Evolutionary conservation across 2,113 vertebrate species (phyloP).

Genomic region (Phrynocephalus versicolor): DNA sequence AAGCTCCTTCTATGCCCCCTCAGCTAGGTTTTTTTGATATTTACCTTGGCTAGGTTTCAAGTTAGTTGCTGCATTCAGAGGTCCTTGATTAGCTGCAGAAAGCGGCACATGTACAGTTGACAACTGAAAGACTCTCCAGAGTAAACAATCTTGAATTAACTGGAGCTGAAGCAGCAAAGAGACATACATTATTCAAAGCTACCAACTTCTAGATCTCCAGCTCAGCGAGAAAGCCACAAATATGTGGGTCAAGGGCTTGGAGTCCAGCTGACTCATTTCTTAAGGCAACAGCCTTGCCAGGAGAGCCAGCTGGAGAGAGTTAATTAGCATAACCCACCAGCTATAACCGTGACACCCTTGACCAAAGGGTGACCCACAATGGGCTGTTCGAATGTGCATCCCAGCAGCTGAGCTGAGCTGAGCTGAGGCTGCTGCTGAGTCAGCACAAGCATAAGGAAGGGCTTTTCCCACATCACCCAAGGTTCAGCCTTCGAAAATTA

Average conservation of each 20-base stretch:
- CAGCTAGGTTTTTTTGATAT: neutral
- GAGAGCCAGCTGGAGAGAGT: constrained; percentile 28
- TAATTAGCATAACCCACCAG: constrained; percentile 15
- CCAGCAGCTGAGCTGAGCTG: neutral
- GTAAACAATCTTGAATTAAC: constrained; percentile 9
- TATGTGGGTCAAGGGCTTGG: neutral
- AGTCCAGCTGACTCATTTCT: constrained; percentile 22
- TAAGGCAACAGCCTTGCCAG: constrained; percentile 13
- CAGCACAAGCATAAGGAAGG: neutral
- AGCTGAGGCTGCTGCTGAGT: neutral
- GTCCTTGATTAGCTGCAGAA: neutral
- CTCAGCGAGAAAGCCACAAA: constrained; percentile 31
- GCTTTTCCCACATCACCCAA: neutral
- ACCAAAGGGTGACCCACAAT: neutral
- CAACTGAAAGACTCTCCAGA: neutral
- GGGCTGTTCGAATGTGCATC: neutral
- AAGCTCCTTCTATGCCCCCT: neutral
- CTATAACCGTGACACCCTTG: constrained; percentile 28
- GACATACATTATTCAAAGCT: neutral
- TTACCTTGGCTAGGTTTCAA: neutral
- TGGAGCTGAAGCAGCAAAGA: neutral
- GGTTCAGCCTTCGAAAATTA: too few relatives aligned
- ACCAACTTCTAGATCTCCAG: neutral
- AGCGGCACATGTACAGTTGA: neutral
- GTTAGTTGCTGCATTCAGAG: neutral